Evolutionary conservation across 2,888 invertebrate species (phyloP).

Genomic region (Mesorhabditis spiculigera): DNA sequence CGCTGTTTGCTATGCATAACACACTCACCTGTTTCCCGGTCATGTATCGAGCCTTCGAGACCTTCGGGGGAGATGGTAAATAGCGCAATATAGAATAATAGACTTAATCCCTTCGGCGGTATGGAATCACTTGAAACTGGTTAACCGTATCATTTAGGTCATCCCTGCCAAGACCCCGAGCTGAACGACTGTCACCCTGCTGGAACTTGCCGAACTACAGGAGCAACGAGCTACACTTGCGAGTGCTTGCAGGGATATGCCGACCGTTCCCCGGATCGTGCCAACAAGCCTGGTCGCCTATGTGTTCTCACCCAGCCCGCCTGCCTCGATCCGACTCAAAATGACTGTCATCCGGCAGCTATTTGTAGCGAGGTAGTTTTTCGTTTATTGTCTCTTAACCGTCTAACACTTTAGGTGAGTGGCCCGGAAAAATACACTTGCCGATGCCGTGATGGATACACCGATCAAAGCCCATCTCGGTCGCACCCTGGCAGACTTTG

Average conservation of each 20-base stretch:
- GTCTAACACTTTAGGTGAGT: constrained; percentile 65
- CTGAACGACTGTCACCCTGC: constrained; percentile 55
- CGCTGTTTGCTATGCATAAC: too few species aligned
- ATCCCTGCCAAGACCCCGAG: constrained; percentile 57
- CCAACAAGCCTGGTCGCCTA: constrained; percentile 40
- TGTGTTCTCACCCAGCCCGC: constrained; percentile 50
- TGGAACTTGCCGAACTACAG: constrained; percentile 53
- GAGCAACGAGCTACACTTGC: constrained; percentile 55
- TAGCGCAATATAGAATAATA: too few species aligned
- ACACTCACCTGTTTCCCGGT: too few species aligned
- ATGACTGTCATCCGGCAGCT: constrained; percentile 57
- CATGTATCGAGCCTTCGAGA: too few species aligned
- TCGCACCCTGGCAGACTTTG: constrained; percentile 52
- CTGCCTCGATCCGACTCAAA: constrained; percentile 51
- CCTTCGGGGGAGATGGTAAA: too few species aligned
- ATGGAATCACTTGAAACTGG: too few species aligned
- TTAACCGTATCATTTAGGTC: constrained; percentile 20
- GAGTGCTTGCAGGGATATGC: constrained; percentile 54
- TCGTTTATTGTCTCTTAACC: constrained; percentile 63
- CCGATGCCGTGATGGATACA: constrained; percentile 78
- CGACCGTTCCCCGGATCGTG: constrained; percentile 47
- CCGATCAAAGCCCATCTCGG: constrained; percentile 63
- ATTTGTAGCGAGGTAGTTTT: constrained; percentile 46
- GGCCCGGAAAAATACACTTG: constrained; percentile 71
- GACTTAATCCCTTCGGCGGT: too few species aligned